phyloP scores from a whole-genome alignment of 92 coral and sea anemone genomes.

The Parazoanthus swiftii region DNA sequence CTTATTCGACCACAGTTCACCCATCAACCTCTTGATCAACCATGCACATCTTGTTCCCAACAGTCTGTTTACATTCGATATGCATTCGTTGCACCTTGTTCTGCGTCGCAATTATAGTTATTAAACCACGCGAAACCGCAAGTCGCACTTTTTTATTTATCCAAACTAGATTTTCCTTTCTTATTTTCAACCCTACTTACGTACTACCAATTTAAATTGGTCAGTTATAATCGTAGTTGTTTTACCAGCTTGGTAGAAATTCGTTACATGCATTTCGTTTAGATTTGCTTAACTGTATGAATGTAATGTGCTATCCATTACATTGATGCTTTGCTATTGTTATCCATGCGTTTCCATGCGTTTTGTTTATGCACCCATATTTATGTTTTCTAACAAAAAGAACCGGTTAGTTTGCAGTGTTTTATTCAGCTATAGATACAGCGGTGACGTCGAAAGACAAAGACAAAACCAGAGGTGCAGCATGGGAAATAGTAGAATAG shows the following conservation, averaged over 20 bases:
- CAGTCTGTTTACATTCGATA: neutral
- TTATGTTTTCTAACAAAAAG: constrained; percentile 39
- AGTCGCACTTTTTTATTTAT: no score
- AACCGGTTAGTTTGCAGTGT: constrained; percentile 43
- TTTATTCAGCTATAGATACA: constrained; percentile 38
- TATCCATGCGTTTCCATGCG: constrained; percentile 27
- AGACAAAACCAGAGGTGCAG: constrained; percentile 43
- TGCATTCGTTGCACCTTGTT: constrained; percentile 11
- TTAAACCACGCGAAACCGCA: neutral
- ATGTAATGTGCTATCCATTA: neutral
- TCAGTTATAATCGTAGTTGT: neutral
- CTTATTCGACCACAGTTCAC: neutral
- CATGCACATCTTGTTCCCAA: neutral
- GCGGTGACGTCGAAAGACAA: constrained; percentile 40
- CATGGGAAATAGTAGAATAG: constrained; percentile 36
- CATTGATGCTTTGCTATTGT: neutral
- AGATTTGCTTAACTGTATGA: neutral
- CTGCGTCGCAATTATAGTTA: neutral
- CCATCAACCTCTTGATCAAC: neutral
- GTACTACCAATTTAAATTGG: neutral
- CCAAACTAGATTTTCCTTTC: no score
- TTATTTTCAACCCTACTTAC: no score
- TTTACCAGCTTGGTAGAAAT: neutral
- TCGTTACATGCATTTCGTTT: constrained; percentile 5
- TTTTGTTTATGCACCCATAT: constrained; percentile 22